phyloP scores from a whole-genome alignment of 30 jellyfish, hydroid and myxozoan genomes.

The Aurelia aurita complex sp. Pacific region DNA sequence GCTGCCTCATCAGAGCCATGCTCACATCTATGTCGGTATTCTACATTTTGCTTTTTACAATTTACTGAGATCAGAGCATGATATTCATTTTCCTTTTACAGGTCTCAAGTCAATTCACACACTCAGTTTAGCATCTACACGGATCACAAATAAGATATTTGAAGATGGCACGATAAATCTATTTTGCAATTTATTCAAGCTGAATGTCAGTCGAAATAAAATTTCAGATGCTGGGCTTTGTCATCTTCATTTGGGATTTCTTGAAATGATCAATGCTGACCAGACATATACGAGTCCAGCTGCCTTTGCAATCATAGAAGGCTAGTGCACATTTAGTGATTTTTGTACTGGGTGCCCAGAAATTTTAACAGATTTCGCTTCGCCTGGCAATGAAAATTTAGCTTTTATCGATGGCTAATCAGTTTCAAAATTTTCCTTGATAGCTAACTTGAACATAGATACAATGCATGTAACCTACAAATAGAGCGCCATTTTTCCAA shows the following conservation, averaged over 20 bases:
- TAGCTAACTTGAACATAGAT: too few species aligned
- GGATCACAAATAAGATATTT: slow-evolving; percentile 42
- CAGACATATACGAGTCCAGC: slow-evolving; percentile 28
- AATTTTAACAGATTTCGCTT: too few species aligned
- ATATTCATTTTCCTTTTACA: not conserved
- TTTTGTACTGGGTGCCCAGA: not conserved
- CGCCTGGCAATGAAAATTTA: too few species aligned
- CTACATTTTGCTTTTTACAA: too few species aligned
- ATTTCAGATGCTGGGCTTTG: slow-evolving; percentile 48
- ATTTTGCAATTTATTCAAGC: slow-evolving; percentile 47
- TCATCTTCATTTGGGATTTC: slow-evolving; percentile 24
- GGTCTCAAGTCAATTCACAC: slow-evolving; percentile 42
- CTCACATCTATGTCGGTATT: too few species aligned
- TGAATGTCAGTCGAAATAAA: slow-evolving; percentile 51
- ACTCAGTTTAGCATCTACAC: slow-evolving; percentile 42
- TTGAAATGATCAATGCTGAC: slow-evolving; percentile 61
- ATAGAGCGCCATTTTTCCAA: too few species aligned
- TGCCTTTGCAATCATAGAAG: not conserved
- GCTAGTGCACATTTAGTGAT: not conserved
- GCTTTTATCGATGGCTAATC: too few species aligned
- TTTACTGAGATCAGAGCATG: too few species aligned
- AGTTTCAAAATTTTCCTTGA: too few species aligned
- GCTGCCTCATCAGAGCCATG: too few species aligned
- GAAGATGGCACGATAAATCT: slow-evolving; percentile 44
- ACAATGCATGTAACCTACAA: too few species aligned